phyloP scores from a whole-genome alignment of 2,113 vertebrate species.

The Sorex fumeus region DNA sequence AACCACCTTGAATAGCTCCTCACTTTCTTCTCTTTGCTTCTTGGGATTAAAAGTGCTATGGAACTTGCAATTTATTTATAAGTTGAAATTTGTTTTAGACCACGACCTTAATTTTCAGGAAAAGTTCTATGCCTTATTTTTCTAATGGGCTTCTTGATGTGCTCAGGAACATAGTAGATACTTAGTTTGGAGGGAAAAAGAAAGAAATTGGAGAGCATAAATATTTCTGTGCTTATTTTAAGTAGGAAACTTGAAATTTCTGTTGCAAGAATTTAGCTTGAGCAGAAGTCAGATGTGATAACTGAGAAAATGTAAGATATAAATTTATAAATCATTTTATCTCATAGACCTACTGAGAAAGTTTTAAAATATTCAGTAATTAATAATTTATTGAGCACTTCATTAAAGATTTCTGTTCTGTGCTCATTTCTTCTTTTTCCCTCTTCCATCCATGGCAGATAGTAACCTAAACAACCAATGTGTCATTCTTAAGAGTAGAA shows the following conservation, averaged over 20 bases:
- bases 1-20: neutral
- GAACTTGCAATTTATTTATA: neutral
- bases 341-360: neutral
- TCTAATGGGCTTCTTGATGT: neutral
- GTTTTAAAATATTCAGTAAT: slow-evolving; percentile 12
- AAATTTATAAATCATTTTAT: neutral
- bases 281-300: slow-evolving; percentile 46
- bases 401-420: slow-evolving; percentile 31
- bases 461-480: neutral
- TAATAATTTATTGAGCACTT: slow-evolving; percentile 56
- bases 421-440: neutral
- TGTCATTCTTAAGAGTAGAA: slow-evolving; percentile 12
- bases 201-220: neutral
- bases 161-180: neutral
- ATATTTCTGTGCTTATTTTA: slow-evolving; percentile 23
- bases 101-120: neutral
- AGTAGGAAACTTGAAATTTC: slow-evolving; percentile 35
- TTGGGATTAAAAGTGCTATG: neutral
- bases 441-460: neutral
- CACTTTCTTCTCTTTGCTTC: neutral
- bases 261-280: slow-evolving; percentile 54
- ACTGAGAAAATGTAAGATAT: slow-evolving; percentile 33
- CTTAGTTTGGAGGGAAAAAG: neutral
- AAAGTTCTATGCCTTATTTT: neutral
- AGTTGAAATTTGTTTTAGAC: neutral